Percentiles rank a stretch among this genome's conserved stretches.
Evolutionary conservation across 2,797 vertebrate genomes (phyloP).

Genomic region (Lepus townsendii): DNA sequence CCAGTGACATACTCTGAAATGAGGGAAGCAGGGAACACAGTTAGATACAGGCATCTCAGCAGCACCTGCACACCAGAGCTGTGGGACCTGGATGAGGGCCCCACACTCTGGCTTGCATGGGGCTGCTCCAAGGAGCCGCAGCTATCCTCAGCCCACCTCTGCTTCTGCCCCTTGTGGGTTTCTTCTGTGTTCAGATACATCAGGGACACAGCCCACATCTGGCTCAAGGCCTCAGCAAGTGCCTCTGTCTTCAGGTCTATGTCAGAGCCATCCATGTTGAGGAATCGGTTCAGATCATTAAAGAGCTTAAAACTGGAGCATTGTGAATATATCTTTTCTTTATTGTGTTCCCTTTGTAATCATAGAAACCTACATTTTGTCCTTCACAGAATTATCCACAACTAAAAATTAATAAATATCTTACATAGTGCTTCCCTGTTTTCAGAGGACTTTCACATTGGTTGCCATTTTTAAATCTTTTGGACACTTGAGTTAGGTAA

Average conservation of each 20-base stretch:
- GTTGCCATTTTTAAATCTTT: background rate
- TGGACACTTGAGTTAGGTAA: background rate
- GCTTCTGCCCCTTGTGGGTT: background rate
- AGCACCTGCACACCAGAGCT: rapidly evolving
- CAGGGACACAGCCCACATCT: background rate
- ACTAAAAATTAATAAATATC: background rate
- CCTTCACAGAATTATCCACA: background rate
- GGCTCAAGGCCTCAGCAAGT: background rate
- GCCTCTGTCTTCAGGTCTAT: background rate
- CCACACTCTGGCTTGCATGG: background rate
- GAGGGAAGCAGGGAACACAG: background rate
- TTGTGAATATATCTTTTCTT: background rate
- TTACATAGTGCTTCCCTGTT: background rate
- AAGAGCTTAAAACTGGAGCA: background rate
- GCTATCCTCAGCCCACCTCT: background rate
- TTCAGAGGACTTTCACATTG: background rate
- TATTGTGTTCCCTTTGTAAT: background rate
- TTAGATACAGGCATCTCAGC: no score
- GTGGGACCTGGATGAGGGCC: rapidly evolving
- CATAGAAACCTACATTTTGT: background rate
- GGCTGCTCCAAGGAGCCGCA: background rate
- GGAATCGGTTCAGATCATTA: background rate
- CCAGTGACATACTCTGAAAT: background rate
- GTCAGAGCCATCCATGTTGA: background rate
- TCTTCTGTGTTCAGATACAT: background rate